These are phyloP conservation scores for Cephus cinctus DNA, from an alignment of 1,140 invertebrate species.

Conservation along the genomic window DNA sequence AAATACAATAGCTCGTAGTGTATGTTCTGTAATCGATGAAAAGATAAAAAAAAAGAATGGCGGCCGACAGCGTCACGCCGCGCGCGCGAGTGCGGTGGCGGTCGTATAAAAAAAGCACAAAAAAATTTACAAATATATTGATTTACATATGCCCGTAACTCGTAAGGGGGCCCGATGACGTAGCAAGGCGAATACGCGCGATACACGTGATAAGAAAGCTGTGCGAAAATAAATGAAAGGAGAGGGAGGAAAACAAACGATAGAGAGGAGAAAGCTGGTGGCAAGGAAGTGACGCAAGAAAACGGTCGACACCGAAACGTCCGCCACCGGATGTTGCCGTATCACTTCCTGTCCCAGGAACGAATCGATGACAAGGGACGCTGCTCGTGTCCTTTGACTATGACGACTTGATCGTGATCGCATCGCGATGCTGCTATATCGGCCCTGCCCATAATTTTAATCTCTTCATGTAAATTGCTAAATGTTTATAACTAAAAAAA, in stretches of 20 bases:
- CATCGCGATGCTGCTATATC: slow-evolving; percentile 29
- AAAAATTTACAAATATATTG: slow-evolving; percentile 60
- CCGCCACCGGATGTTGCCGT: no score
- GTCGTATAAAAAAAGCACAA: slow-evolving; percentile 42
- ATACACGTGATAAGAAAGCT: not conserved
- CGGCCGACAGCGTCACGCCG: slow-evolving; percentile 6
- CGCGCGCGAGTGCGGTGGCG: slow-evolving; percentile 7
- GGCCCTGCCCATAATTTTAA: slow-evolving; percentile 53
- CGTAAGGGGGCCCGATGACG: slow-evolving; percentile 50
- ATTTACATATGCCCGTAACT: slow-evolving; percentile 60
- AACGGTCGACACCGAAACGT: no score
- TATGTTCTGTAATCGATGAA: slow-evolving; percentile 58
- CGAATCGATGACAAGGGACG: slow-evolving; percentile 11
- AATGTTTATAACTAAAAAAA: slow-evolving; percentile 56
- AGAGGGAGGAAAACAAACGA: slow-evolving; percentile 1
- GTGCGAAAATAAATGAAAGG: not conserved
- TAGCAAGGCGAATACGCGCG: slow-evolving; percentile 14
- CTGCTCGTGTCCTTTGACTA: slow-evolving; percentile 14
- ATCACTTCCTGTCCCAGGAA: not conserved
- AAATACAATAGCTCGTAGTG: slow-evolving; percentile 56
- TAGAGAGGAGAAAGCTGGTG: slow-evolving; percentile 10
- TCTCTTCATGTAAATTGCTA: slow-evolving; percentile 60
- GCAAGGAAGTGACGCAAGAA: slow-evolving; percentile 9
- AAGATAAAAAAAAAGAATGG: slow-evolving; percentile 38
- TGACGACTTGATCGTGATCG: not conserved